phyloP scores from a whole-genome alignment of 2,888 invertebrate species.

The Eucriotettix oculatus region DNA sequence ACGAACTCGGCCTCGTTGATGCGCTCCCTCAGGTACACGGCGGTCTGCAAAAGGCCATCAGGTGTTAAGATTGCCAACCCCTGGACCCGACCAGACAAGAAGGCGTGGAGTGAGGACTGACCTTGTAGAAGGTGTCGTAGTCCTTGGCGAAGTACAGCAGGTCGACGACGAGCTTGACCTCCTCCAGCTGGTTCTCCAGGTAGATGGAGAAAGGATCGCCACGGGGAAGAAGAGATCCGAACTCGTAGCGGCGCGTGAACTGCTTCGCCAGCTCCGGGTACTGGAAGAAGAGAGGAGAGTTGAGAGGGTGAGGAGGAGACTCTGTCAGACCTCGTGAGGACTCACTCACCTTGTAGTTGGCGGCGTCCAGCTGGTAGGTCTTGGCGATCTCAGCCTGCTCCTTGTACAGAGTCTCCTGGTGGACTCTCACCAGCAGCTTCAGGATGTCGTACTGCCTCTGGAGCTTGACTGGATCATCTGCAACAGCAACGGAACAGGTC shows the following conservation, averaged over 20 bases:
- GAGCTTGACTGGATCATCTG: constrained; percentile 23
- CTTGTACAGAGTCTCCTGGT: constrained; percentile 24
- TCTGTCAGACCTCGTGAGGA: not conserved
- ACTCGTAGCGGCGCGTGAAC: not conserved
- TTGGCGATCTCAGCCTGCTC: constrained; percentile 27
- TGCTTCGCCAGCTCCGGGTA: not conserved
- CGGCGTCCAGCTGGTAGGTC: constrained; percentile 26
- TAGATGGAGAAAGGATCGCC: constrained; percentile 31
- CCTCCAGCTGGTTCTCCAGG: constrained; percentile 25
- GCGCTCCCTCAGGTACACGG: constrained; percentile 45
- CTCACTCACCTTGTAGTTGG: constrained; percentile 27
- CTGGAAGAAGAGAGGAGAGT: not conserved
- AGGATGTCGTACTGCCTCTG: constrained; percentile 30
- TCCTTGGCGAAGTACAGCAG: constrained; percentile 41
- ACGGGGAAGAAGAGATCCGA: constrained; percentile 24
- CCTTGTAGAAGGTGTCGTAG: constrained; percentile 39
- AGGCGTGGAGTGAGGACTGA: not conserved
- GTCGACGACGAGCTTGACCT: constrained; percentile 33
- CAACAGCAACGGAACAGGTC: not conserved
- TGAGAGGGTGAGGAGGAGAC: not conserved
- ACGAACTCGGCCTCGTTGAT: constrained; percentile 47
- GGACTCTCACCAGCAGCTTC: constrained; percentile 29
- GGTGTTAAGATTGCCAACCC: not conserved
- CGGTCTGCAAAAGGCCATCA: constrained; percentile 24
- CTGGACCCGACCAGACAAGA: not conserved